These are phyloP conservation scores for Alitta virens DNA, from an alignment of 2,888 invertebrate genomes.

Conservation along the genomic window DNA sequence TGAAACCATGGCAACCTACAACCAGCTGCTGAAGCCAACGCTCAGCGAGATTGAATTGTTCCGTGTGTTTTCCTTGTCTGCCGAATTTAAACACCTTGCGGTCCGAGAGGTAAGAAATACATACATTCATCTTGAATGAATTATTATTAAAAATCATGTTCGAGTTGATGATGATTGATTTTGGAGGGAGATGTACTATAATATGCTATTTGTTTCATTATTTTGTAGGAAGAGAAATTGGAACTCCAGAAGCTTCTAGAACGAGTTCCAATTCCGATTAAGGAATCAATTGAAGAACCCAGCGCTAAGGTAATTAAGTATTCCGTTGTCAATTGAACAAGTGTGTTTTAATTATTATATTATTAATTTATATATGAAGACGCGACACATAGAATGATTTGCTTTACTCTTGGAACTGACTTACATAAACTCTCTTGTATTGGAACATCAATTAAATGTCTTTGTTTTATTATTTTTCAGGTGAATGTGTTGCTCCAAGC, in stretches of 20 bases:
- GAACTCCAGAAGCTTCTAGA: constrained; percentile 94
- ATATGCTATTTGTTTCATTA: neutral
- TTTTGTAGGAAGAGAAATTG: constrained; percentile 81
- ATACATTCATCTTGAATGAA: neutral
- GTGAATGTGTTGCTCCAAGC: constrained; percentile 87
- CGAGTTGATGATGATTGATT: no score
- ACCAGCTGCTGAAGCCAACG: constrained; percentile 92
- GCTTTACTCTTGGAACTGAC: no score
- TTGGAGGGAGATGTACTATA: no score
- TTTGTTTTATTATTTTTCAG: no score
- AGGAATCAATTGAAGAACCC: constrained; percentile 96
- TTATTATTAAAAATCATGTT: no score
- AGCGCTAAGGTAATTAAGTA: constrained; percentile 72
- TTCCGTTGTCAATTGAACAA: no score
- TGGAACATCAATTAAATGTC: no score
- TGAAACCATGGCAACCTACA: constrained; percentile 95
- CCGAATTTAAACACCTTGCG: constrained; percentile 89
- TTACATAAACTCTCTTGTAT: no score
- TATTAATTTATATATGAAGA: no score
- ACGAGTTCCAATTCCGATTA: constrained; percentile 97
- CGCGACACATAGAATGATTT: no score
- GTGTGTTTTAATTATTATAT: no score
- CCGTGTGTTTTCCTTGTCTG: constrained; percentile 93
- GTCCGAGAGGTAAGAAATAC: constrained; percentile 61
- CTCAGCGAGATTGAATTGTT: constrained; percentile 96